Percentiles rank a stretch among this genome's conserved stretches.
Evolutionary conservation across 2,888 invertebrate genomes (phyloP).

Genomic region (Melangyna quadrimaculata): DNA sequence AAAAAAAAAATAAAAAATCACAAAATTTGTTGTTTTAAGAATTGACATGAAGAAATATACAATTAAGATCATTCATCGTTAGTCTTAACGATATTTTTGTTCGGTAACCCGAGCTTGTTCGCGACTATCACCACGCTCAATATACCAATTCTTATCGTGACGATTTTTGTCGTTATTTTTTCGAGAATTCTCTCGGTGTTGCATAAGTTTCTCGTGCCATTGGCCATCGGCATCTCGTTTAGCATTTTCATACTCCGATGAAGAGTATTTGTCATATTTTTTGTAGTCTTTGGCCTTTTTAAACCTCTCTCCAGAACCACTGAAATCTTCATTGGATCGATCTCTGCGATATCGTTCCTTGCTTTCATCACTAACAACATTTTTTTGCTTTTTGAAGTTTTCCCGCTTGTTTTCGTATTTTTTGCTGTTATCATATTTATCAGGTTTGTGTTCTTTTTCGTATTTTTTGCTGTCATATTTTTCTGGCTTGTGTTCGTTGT

Average conservation of each 20-base stretch:
- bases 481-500: slow-evolving; percentile 41
- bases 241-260: slow-evolving; percentile 49
- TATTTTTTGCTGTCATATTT: slow-evolving; percentile 35
- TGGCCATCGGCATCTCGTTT: slow-evolving; percentile 73
- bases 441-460: slow-evolving; percentile 1
- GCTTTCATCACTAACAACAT: slow-evolving; percentile 36
- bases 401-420: slow-evolving; percentile 43
- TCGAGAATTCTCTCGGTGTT: slow-evolving; percentile 76
- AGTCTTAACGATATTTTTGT: slow-evolving; percentile 41
- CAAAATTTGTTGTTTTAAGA: slow-evolving; percentile 46
- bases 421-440: slow-evolving; percentile 31
- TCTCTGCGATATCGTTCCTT: slow-evolving; percentile 56
- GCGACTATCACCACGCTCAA: slow-evolving; percentile 77
- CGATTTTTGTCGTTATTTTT: slow-evolving; percentile 74
- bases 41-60: not conserved
- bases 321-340: slow-evolving; percentile 53
- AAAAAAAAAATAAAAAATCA: slow-evolving; percentile 41
- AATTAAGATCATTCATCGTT: not conserved
- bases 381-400: slow-evolving; percentile 37
- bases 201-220: slow-evolving; percentile 78
- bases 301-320: slow-evolving; percentile 43
- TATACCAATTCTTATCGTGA: slow-evolving; percentile 78
- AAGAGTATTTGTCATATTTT: slow-evolving; percentile 46
- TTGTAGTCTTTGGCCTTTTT: slow-evolving; percentile 61
- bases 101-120: slow-evolving; percentile 76